Percentiles rank a stretch among this genome's conserved stretches.
Conservation (phyloP, 64 coral and sea anemone species). For the Platygyra sinensis region DNA sequence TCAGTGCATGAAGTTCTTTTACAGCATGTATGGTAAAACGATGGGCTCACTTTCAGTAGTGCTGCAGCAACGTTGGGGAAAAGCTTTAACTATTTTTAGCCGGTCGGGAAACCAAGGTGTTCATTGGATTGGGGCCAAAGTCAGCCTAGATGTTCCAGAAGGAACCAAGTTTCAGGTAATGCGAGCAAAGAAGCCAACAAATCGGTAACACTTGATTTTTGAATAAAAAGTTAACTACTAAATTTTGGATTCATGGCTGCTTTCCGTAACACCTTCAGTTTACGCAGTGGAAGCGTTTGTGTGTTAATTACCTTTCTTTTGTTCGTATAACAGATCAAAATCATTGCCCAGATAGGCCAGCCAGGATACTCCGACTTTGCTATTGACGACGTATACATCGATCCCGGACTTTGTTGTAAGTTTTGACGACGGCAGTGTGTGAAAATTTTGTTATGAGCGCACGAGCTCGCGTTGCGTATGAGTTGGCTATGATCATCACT, state of each 20-base stretch:
- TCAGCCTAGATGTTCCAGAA: conserved; percentile 8
- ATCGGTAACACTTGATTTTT: too few species aligned
- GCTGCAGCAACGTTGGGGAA: not conserved
- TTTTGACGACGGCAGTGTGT: not conserved
- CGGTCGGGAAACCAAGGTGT: conserved; percentile 38
- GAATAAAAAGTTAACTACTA: too few species aligned
- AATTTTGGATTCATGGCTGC: too few species aligned
- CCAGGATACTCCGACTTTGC: conserved; percentile 55
- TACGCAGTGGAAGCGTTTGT: not conserved
- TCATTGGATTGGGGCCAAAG: conserved; percentile 25
- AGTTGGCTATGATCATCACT: too few species aligned
- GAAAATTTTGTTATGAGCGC: too few species aligned
- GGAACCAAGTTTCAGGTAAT: conserved; percentile 29
- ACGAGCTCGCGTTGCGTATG: too few species aligned
- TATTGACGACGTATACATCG: conserved; percentile 64
- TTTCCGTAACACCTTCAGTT: not conserved
- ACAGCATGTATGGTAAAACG: conserved; percentile 57
- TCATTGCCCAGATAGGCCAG: conserved; percentile 19
- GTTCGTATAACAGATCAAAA: not conserved
- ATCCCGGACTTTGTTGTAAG: conserved; percentile 56
- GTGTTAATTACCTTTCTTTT: not conserved
- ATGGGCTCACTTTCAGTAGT: conserved; percentile 33
- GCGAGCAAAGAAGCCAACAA: not conserved
- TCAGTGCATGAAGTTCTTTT: conserved; percentile 62
- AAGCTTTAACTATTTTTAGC: not conserved